Conservation (phyloP, 1,140 invertebrate species). For the Sweltsa coloradensis region DNA sequence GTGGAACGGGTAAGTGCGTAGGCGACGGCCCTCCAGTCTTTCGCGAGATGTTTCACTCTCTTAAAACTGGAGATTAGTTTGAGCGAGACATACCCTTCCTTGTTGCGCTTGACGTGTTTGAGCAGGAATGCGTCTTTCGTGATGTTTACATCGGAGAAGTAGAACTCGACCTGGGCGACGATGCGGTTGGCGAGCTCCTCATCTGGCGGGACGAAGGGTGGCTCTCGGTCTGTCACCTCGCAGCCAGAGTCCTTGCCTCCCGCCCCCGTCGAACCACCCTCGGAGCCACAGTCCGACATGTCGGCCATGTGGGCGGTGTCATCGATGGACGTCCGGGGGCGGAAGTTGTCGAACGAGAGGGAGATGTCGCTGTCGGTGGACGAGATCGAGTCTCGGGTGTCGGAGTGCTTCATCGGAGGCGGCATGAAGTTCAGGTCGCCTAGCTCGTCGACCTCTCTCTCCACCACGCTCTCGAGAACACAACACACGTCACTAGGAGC, state of each 20-base stretch:
- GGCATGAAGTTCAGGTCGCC: constrained; percentile 21
- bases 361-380: constrained; percentile 49
- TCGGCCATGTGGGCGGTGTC: constrained; percentile 42
- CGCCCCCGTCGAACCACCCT: constrained; percentile 37
- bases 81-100: constrained; percentile 87
- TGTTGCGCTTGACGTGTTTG: constrained; percentile 88
- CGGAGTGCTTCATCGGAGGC: constrained; percentile 39
- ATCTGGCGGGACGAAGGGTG: constrained; percentile 36
- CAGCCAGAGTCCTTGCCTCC: constrained; percentile 45
- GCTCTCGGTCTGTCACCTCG: constrained; percentile 30
- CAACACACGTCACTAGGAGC: neutral
- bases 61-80: constrained; percentile 91
- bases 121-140: constrained; percentile 88
- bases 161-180: constrained; percentile 78
- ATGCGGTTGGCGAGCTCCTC: constrained; percentile 65
- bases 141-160: constrained; percentile 90
- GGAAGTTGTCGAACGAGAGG: constrained; percentile 36
- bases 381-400: constrained; percentile 46
- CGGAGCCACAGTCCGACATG: constrained; percentile 38
- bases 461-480: too few species aligned
- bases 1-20: constrained; percentile 64
- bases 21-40: constrained; percentile 86
- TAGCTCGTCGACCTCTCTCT: constrained; percentile 1
- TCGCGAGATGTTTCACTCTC: constrained; percentile 80
- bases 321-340: constrained; percentile 25